Evolutionary conservation across 2,888 invertebrate genomes (phyloP).

Genomic region (Pandemis cinnamomeana): DNA sequence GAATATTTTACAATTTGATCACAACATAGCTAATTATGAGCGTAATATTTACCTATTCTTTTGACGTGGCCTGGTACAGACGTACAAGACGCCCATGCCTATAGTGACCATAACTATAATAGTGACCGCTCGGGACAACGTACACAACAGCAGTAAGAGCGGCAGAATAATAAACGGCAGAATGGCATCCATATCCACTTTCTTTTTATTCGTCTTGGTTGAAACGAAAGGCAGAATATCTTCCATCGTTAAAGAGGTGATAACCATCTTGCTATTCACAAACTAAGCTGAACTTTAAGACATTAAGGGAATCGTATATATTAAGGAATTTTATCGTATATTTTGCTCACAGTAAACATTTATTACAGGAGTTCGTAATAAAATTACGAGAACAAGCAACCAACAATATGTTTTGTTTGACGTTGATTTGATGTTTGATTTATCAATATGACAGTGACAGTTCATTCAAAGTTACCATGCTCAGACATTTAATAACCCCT

Average conservation of each 20-base stretch:
- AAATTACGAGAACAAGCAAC: conserved; percentile 8
- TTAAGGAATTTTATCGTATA: not conserved
- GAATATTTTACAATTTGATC: conserved; percentile 1
- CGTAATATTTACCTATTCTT: conserved; percentile 68
- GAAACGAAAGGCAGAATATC: conserved; percentile 63
- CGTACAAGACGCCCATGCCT: conserved; percentile 75
- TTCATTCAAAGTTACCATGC: not conserved
- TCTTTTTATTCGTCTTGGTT: conserved; percentile 62
- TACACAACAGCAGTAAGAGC: conserved; percentile 64
- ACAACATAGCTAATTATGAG: not conserved
- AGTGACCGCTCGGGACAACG: conserved; percentile 68
- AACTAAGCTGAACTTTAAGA: not conserved
- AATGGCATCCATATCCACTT: conserved; percentile 68
- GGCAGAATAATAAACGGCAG: conserved; percentile 76
- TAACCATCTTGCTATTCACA: conserved; percentile 53
- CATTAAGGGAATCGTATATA: not conserved
- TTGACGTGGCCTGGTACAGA: conserved; percentile 73
- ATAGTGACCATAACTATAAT: conserved; percentile 72
- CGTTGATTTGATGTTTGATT: not conserved
- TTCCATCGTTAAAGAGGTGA: conserved; percentile 62
- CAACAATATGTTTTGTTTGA: conserved; percentile 27
- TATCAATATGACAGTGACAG: conserved; percentile 18
- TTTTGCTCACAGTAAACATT: conserved; percentile 18
- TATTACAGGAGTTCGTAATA: not conserved
- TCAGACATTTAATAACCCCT: not conserved